Percentiles rank a stretch among this genome's conserved stretches.
These are phyloP conservation scores for Omphaloscelis lunosa DNA, from an alignment of 2,888 invertebrate genomes.

Conservation along the genomic window DNA sequence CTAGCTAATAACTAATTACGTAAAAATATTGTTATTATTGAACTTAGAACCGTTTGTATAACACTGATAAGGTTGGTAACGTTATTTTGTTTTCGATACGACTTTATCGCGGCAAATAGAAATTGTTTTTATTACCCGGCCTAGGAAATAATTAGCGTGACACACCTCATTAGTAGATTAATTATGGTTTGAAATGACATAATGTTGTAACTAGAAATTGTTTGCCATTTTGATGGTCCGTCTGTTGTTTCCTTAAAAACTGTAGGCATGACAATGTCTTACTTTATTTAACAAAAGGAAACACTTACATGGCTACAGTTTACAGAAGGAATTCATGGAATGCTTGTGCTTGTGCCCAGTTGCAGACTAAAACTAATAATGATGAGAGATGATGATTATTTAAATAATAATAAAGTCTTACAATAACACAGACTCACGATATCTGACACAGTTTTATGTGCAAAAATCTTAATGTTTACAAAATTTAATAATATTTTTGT, in stretches of 20 bases:
- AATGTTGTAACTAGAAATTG: conserved; percentile 17
- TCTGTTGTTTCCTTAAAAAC: neutral
- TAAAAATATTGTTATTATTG: conserved; percentile 60
- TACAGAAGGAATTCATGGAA: neutral
- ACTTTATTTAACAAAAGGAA: neutral
- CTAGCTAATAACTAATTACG: conserved; percentile 49
- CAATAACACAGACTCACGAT: neutral
- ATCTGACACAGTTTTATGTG: conserved; percentile 40
- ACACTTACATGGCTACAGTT: neutral
- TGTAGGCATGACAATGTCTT: neutral
- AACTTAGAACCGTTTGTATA: conserved; percentile 66
- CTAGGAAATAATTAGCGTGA: conserved; percentile 39
- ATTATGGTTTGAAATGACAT: neutral
- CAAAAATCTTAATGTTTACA: conserved; percentile 24
- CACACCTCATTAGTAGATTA: conserved; percentile 17
- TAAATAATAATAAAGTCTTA: neutral
- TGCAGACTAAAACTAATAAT: neutral
- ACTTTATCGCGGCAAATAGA: conserved; percentile 60
- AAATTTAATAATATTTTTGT: conserved; percentile 36
- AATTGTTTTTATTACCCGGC: conserved; percentile 63
- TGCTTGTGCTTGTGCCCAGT: neutral
- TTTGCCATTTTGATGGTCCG: neutral
- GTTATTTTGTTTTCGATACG: conserved; percentile 50
- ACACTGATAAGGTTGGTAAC: conserved; percentile 57
- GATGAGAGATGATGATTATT: neutral